Evolutionary conservation across 1,140 invertebrate species (phyloP).

Genomic region (Platyscapa corneri): DNA sequence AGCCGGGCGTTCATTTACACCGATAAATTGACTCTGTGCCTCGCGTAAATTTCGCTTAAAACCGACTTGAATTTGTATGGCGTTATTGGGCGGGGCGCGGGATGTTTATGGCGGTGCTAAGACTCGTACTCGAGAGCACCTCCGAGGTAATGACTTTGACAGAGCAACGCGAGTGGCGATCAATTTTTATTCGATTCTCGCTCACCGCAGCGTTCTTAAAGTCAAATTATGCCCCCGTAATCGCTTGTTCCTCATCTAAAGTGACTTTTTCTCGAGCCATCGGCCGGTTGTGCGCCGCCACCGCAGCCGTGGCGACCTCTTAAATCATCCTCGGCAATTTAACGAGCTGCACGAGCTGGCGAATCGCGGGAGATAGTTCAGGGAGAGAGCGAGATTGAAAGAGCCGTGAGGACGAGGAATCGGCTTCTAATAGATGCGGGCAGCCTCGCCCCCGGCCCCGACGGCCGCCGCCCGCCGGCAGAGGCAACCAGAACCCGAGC

Average conservation of each 20-base stretch:
- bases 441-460: too few relatives aligned
- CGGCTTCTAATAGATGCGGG: background rate
- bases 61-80: background rate
- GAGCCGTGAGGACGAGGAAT: background rate
- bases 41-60: conserved; percentile 20
- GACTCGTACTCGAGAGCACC: too few relatives aligned
- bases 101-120: too few relatives aligned
- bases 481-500: too few relatives aligned
- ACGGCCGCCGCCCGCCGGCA: background rate
- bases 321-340: conserved; percentile 28
- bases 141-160: too few relatives aligned
- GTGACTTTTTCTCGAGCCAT: background rate
- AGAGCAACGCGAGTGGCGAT: background rate
- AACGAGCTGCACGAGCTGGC: conserved; percentile 33
- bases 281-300: background rate
- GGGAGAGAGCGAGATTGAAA: background rate
- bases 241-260: background rate
- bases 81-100: too few relatives aligned
- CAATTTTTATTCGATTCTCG: background rate
- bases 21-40: conserved; percentile 11
- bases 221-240: background rate
- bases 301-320: background rate
- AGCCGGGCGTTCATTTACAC: background rate
- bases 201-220: background rate
- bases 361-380: conserved; percentile 9